Percentiles rank a stretch among this genome's conserved stretches.
These are phyloP conservation scores for Athalia rosae DNA, from an alignment of 2,888 invertebrate genomes.

Conservation along the genomic window DNA sequence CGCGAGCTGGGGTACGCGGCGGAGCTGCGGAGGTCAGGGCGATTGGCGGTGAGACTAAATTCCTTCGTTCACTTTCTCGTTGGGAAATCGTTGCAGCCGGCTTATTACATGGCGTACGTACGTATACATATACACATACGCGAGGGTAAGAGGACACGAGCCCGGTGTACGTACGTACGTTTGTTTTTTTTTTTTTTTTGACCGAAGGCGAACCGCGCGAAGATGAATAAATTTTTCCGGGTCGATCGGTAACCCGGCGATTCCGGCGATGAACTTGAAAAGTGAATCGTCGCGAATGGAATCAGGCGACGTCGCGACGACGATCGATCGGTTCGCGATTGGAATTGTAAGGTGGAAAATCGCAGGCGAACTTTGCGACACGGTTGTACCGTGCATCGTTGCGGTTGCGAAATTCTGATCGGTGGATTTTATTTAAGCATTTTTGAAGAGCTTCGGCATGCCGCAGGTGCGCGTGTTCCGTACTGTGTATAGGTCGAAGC, in stretches of 20 bases:
- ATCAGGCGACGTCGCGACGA: background rate
- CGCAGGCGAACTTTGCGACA: background rate
- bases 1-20: background rate
- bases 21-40: conserved; percentile 64
- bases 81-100: conserved; percentile 56
- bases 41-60: conserved; percentile 67
- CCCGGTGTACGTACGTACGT: too few relatives aligned
- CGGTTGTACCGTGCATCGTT: conserved; percentile 8
- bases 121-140: too few relatives aligned
- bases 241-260: too few relatives aligned
- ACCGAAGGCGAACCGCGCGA: conserved; percentile 15
- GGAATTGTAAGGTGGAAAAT: background rate
- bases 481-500: background rate
- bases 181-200: background rate
- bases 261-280: conserved; percentile 36
- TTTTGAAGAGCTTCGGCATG: background rate
- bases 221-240: conserved; percentile 4
- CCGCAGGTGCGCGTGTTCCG: background rate
- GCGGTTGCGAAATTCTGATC: conserved; percentile 2
- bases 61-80: conserved; percentile 66
- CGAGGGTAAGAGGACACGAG: background rate
- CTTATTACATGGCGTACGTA: background rate
- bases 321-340: background rate
- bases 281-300: background rate
- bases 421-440: conserved; percentile 21